A percentile compares a stretch with the other conserved stretches of the same genome.
These are phyloP conservation scores for Idaea aversata DNA, from an alignment of 2,888 invertebrate species.

Conservation along the genomic window DNA sequence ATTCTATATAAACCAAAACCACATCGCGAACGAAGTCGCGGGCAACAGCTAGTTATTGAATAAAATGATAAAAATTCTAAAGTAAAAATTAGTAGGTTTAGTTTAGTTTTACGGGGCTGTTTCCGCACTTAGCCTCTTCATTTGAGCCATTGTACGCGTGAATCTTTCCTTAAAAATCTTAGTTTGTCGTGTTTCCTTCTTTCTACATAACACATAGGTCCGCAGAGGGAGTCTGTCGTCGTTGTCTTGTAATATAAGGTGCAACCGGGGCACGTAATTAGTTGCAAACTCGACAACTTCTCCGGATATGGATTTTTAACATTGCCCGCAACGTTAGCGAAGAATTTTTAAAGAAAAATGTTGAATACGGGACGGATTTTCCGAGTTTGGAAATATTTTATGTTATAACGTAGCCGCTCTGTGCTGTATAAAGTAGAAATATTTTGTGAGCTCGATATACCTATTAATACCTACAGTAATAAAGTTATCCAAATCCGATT, in stretches of 20 bases:
- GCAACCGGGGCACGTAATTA: conserved; percentile 20
- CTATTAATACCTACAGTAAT: too few relatives aligned
- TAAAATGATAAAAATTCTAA: not conserved
- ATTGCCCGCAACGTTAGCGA: not conserved
- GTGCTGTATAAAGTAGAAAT: not conserved
- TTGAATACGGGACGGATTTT: not conserved
- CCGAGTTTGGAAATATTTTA: not conserved
- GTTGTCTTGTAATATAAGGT: conserved; percentile 23
- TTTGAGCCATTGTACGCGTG: too few relatives aligned
- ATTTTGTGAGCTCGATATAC: too few relatives aligned
- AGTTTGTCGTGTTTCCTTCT: not conserved
- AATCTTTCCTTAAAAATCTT: not conserved
- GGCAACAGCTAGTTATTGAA: too few relatives aligned
- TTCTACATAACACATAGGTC: conserved; percentile 18
- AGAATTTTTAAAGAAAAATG: not conserved
- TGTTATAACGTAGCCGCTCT: not conserved
- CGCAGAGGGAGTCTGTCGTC: conserved; percentile 18
- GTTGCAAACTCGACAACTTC: conserved; percentile 14
- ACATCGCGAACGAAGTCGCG: too few relatives aligned
- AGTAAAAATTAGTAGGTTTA: not conserved
- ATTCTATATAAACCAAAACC: too few relatives aligned
- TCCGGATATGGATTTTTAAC: conserved; percentile 18
- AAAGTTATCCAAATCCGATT: too few relatives aligned
- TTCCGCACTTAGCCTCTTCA: too few relatives aligned
- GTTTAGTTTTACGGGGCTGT: too few relatives aligned